A percentile compares a stretch with the other conserved stretches of the same genome.
Conservation (phyloP, 2,113 vertebrate species). For the Laterallus jamaicensis region DNA sequence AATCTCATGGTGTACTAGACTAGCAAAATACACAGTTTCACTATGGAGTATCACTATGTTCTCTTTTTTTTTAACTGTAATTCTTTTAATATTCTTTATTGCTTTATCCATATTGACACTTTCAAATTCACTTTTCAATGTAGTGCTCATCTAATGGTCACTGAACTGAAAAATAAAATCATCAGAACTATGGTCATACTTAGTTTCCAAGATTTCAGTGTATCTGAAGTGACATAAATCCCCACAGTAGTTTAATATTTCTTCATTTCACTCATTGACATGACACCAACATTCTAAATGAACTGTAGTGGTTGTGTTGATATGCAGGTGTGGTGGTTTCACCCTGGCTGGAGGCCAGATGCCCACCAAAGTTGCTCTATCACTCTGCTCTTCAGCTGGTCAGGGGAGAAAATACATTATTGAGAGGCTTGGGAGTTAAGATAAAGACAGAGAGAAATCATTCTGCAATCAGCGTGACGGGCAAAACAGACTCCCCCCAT, state of each 20-base stretch:
- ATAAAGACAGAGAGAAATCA: no score
- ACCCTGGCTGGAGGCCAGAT: no score
- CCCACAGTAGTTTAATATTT: background rate
- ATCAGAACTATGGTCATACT: background rate
- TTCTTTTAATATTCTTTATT: background rate
- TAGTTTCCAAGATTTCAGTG: background rate
- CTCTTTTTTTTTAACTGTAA: background rate
- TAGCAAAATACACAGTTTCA: background rate
- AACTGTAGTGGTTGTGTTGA: no score
- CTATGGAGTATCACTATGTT: background rate
- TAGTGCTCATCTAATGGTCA: background rate
- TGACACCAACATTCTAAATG: background rate
- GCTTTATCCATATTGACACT: background rate
- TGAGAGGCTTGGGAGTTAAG: no score
- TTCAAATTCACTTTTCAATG: background rate
- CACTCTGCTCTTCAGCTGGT: no score
- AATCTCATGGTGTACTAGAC: fast-evolving
- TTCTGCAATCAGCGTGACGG: no score
- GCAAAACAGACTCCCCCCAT: no score
- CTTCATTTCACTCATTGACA: background rate
- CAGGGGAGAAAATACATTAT: no score
- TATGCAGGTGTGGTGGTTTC: no score
- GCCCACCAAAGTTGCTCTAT: no score
- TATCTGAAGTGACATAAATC: background rate
- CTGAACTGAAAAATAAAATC: background rate